These are phyloP conservation scores for Drosophila baimaii DNA, from an alignment of 1,140 invertebrate species.

Conservation along the genomic window DNA sequence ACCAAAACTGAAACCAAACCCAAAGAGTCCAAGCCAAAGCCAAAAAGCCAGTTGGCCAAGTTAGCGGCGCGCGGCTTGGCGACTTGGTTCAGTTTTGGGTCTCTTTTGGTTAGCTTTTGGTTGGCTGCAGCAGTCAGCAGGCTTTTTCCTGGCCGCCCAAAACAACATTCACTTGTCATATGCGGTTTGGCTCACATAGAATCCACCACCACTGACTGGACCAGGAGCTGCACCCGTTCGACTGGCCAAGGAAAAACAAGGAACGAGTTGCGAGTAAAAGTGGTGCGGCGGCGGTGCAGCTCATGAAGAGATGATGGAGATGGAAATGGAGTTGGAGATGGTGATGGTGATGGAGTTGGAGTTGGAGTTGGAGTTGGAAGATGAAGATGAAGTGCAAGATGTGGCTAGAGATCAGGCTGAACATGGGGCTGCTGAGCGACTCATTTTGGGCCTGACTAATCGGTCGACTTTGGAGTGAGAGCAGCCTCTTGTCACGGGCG, in stretches of 20 bases:
- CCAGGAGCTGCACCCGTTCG: conserved; percentile 16
- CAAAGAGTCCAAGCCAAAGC: conserved; percentile 32
- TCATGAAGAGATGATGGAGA: not conserved
- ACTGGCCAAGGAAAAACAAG: conserved; percentile 37
- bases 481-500: conserved; percentile 38
- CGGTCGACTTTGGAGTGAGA: conserved; percentile 60
- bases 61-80: conserved; percentile 37
- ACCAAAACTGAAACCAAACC: conserved; percentile 6
- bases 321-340: not conserved
- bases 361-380: no score
- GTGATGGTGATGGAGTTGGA: not conserved
- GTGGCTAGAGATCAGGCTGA: not conserved
- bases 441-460: conserved; percentile 61
- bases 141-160: conserved; percentile 63
- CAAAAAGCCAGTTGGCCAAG: conserved; percentile 43
- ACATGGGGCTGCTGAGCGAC: conserved; percentile 5
- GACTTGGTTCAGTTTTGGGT: conserved; percentile 46
- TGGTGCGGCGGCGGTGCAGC: conserved; percentile 3
- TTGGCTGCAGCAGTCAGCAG: conserved; percentile 2
- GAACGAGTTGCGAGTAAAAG: conserved; percentile 38
- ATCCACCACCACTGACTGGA: conserved; percentile 46
- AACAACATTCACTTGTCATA: conserved; percentile 81
- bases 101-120: not conserved
- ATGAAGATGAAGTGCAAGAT: not conserved
- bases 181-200: conserved; percentile 70